Evolutionary conservation across 2,113 vertebrate species (phyloP).

Genomic region (Onychorhynchus coronatus): DNA sequence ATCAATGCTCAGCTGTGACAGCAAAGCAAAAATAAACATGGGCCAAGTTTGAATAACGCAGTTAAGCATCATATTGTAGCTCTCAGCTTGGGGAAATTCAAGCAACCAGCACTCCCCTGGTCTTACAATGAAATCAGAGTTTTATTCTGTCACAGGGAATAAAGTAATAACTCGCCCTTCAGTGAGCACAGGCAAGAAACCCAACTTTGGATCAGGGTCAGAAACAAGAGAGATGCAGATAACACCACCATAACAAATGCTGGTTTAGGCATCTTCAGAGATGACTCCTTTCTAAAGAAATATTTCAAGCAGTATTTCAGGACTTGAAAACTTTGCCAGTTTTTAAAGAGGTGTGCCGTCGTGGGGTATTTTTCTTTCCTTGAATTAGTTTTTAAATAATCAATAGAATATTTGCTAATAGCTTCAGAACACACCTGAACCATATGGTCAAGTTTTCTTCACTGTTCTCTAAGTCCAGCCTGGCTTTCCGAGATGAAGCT

Average conservation of each 20-base stretch:
- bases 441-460: neutral
- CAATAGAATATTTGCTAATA: neutral
- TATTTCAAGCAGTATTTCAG: neutral
- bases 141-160: neutral
- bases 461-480: neutral
- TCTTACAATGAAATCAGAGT: neutral
- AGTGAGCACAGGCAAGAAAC: conserved; percentile 19
- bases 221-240: neutral
- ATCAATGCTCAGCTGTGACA: neutral
- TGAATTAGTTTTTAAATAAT: neutral
- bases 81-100: neutral
- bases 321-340: neutral
- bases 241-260: neutral
- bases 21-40: neutral
- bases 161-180: neutral
- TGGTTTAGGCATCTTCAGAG: neutral
- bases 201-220: neutral
- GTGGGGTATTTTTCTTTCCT: neutral
- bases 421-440: neutral
- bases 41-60: neutral
- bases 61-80: neutral
- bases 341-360: neutral
- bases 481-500: neutral
- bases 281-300: neutral
- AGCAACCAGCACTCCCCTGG: neutral